Evolutionary conservation across 2,113 vertebrate genomes (phyloP).

Genomic region (Hemiprocne comata): DNA sequence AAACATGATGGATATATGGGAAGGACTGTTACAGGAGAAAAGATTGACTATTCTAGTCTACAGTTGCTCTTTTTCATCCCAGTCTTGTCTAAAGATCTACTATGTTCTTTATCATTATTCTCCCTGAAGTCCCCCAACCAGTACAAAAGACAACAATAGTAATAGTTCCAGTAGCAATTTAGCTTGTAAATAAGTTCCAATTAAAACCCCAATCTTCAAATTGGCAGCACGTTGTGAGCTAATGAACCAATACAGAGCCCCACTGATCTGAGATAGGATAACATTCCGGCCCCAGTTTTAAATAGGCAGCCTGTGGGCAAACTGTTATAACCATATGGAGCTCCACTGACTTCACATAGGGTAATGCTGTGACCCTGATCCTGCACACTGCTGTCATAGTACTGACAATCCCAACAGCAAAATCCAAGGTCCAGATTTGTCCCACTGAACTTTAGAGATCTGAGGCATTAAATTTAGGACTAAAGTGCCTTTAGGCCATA

Average conservation of each 20-base stretch:
- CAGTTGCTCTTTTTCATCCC: background rate
- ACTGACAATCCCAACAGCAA: background rate
- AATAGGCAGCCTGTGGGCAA: conserved; percentile 42
- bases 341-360: conserved; percentile 4
- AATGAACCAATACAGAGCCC: conserved; percentile 52
- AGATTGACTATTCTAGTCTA: background rate
- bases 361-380: background rate
- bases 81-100: background rate
- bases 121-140: background rate
- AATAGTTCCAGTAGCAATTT: background rate
- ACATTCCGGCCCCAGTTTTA: conserved; percentile 26
- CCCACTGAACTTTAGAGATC: background rate
- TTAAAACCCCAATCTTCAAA: conserved; percentile 34
- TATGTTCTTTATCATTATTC: background rate
- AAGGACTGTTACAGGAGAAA: background rate
- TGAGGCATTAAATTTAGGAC: background rate
- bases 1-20: background rate
- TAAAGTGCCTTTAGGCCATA: background rate
- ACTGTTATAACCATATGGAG: conserved; percentile 47
- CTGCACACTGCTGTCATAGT: background rate
- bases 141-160: background rate
- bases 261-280: conserved; percentile 34
- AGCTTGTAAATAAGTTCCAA: conserved; percentile 55
- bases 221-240: conserved; percentile 36
- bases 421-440: background rate